Evolutionary conservation across 2,888 invertebrate genomes (phyloP).

Genomic region (Encarsia formosa): DNA sequence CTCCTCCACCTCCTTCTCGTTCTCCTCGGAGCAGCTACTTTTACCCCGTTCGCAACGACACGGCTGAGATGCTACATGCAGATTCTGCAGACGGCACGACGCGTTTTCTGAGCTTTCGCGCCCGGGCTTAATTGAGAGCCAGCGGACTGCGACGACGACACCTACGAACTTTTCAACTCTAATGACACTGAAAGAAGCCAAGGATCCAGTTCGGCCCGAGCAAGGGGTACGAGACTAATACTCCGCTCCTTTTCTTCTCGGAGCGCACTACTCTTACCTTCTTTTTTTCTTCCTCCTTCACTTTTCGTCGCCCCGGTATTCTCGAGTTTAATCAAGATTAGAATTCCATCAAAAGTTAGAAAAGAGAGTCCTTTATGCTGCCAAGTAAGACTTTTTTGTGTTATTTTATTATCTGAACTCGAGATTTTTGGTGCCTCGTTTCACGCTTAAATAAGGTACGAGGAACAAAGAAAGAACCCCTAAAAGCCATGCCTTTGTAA

Average conservation of each 20-base stretch:
- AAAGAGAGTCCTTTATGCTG: slow-evolving; percentile 10
- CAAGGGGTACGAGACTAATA: neutral
- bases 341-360: slow-evolving; percentile 25
- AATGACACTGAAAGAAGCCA: slow-evolving; percentile 13
- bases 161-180: slow-evolving; percentile 25
- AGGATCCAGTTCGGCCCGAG: neutral
- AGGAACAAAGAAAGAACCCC: too few relatives aligned
- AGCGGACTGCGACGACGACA: slow-evolving; percentile 10
- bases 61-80: too few relatives aligned
- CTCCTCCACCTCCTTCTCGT: neutral
- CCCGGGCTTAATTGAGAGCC: slow-evolving; percentile 24
- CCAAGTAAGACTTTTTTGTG: too few relatives aligned
- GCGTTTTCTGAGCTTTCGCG: slow-evolving; percentile 17
- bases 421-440: too few relatives aligned
- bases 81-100: slow-evolving; percentile 8
- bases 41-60: too few relatives aligned
- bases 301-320: neutral
- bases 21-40: neutral
- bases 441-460: too few relatives aligned
- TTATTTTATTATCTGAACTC: too few relatives aligned
- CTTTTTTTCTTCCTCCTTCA: too few relatives aligned
- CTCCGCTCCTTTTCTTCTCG: too few relatives aligned
- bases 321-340: slow-evolving; percentile 23
- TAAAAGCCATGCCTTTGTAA: too few relatives aligned
- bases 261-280: too few relatives aligned